Conservation (phyloP, 2,113 vertebrate genomes). For the Cephalopterus ornatus region DNA sequence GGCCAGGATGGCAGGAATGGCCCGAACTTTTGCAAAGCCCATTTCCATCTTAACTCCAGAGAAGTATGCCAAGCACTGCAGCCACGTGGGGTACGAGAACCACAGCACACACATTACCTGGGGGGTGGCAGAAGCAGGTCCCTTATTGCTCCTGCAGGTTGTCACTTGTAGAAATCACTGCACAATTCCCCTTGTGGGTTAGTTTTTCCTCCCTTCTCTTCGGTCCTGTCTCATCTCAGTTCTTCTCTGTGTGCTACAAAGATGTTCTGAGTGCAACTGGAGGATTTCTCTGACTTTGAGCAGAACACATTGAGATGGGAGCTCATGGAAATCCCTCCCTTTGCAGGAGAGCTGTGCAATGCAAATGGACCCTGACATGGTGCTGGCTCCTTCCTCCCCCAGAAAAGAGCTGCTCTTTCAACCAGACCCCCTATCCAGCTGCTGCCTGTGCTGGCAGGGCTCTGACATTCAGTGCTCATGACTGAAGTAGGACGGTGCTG, state of each 20-base stretch:
- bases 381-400: not conserved
- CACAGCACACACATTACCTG: not conserved
- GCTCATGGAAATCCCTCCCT: not conserved
- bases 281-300: not conserved
- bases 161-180: not conserved
- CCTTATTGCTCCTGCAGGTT: not conserved
- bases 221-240: not conserved
- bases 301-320: not conserved
- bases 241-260: not conserved
- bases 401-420: not conserved
- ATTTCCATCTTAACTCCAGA: not conserved
- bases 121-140: not conserved
- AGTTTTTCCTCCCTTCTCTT: not conserved
- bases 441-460: not conserved
- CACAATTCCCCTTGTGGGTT: not conserved
- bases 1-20: not conserved
- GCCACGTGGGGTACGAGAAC: not conserved
- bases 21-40: not conserved
- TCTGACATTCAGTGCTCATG: not conserved
- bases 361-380: not conserved
- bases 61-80: not conserved
- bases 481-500: not conserved
- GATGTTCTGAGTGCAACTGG: not conserved
- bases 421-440: not conserved
- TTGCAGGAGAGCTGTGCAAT: not conserved